Base-by-base conservation (phyloP, 2,113 vertebrate genomes). In the Hydrolagus affinis region DNA sequence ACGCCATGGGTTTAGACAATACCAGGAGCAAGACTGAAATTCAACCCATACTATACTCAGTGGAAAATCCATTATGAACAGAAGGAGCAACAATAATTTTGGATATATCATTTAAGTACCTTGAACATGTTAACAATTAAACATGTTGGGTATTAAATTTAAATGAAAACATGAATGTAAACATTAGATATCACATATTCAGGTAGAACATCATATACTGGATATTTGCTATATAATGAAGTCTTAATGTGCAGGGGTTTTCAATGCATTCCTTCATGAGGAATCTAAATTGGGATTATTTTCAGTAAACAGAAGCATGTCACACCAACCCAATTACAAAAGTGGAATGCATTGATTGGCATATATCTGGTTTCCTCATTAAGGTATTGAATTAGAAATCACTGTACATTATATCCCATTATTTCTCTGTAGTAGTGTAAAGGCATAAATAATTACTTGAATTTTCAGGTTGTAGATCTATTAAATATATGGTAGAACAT, bases 371-470 rank as follows among this genome's bases (percentile, higher is more conserved):
- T 44, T 44, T 44, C 44, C 44, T 44, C 44, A 44, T 44, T 44
- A 44, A 44, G 44, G 44, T 44, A 44, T 44, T 44, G 44, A 44
- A 44, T 44, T 44, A 44, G 44, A 44, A 44, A 44, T 44, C 44
- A 44, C 44, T 44, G 44, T 44, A 44, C 44, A 44, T 44, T 44
- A 44, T 44, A 44, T 44, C 25, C 10, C 60, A 66, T 62, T 78
- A 60, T 68, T 83, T 66, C 8, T 17, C 28, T 83, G 25, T 68
- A 62, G 78, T 66, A 25, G 25, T 62, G 62, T 83, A 68, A 8
- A 68, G 28, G 59, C 62, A 66, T 17, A 78, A 83, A 83, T 80
- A 30, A 68, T 83, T 66, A 83, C 66, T 32, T 68, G 78, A 83
- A 66, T 83, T 66, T 14, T 11, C 60, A 83, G 62, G 28, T 60